phyloP scores from a whole-genome alignment of 2,797 vertebrate species.

The Malurus leucopterus region DNA sequence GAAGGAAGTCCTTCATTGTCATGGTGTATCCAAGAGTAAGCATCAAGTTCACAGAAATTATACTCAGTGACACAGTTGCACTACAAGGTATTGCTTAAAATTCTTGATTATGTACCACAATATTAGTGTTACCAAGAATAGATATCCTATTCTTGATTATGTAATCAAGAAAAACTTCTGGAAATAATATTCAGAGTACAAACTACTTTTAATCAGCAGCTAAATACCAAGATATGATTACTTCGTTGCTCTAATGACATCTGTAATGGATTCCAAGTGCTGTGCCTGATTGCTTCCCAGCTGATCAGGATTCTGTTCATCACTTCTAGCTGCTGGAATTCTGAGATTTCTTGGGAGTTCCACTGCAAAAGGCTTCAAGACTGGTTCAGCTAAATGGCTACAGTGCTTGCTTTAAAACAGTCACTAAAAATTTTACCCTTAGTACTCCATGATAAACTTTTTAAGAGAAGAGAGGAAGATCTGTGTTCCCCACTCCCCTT shows the following conservation, averaged over 20 bases:
- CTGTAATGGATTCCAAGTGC: constrained; percentile 56
- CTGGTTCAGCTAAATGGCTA: not conserved
- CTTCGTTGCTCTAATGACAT: constrained; percentile 44
- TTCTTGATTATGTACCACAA: not conserved
- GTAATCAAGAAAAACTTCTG: constrained; percentile 65
- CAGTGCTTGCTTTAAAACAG: not conserved
- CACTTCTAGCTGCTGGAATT: constrained; percentile 37
- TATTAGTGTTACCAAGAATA: constrained; percentile 15
- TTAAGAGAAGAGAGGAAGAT: not conserved
- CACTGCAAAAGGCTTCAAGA: not conserved
- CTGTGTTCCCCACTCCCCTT: rapidly evolving
- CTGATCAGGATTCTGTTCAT: constrained; percentile 36
- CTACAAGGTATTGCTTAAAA: constrained; percentile 5
- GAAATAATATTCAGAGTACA: constrained; percentile 54
- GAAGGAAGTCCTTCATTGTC: not conserved
- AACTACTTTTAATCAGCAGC: constrained; percentile 71
- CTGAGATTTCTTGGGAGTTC: constrained; percentile 4
- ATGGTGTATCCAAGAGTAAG: not conserved
- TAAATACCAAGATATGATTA: constrained; percentile 68
- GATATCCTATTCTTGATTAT: constrained; percentile 42
- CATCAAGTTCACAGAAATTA: not conserved
- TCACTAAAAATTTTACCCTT: not conserved
- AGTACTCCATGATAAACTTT: not conserved
- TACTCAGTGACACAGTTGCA: not conserved
- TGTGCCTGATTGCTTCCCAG: constrained; percentile 62